Evolutionary conservation across 2,113 vertebrate species (phyloP), one percentile per base, ranked within the genome.

Genomic region (Bostrychus sinensis): DNA sequence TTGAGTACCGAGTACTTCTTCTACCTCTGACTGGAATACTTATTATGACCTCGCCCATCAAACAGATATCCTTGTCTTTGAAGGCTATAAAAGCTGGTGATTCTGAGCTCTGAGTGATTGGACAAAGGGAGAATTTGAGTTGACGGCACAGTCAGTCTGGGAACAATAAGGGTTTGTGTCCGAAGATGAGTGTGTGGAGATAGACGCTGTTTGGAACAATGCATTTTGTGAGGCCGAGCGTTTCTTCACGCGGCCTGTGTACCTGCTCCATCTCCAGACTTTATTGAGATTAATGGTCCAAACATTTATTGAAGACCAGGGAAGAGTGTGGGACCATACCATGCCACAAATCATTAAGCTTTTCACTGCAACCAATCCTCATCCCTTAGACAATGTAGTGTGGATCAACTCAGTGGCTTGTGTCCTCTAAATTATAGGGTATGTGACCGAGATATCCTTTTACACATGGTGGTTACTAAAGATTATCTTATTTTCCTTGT

Each of bases 211-310:
- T 16, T 48, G 45, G 38, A 36, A 48, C 43, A 23, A 81, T 70
- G 62, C 57, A 78, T 80, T 67, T 62, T 56, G 34, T 0, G 7
- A 43, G n/a, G n/a, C 53, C 39, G 13, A 17, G 55, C 50, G 43
- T 56, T 70, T 56, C 48, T 53, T 56, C 72, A 58, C 42, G 25
- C 65, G 34, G 50, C 37, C 41, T 41, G 39, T 66, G 32, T 68
- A 51, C 51, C 23, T 25, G 36, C 30, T 17, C 56, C 23, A 60
- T 58, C 37, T 56, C 41, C 66, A 63, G 58, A 56, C 34, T 56
- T 78, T 60, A 73, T 75, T 22, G 62, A 86, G 81, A 86, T 82
- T 57, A 80, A 84, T 86, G 62, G 46, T 32, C 72, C 63, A 43
- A 28, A 56, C 17, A 56, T 34, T 38, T 30, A 46, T 70, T 61